A percentile compares a stretch with the other conserved stretches of the same genome.
phyloP scores from a whole-genome alignment of 2,888 invertebrate genomes.

The Agrochola circellaris region DNA sequence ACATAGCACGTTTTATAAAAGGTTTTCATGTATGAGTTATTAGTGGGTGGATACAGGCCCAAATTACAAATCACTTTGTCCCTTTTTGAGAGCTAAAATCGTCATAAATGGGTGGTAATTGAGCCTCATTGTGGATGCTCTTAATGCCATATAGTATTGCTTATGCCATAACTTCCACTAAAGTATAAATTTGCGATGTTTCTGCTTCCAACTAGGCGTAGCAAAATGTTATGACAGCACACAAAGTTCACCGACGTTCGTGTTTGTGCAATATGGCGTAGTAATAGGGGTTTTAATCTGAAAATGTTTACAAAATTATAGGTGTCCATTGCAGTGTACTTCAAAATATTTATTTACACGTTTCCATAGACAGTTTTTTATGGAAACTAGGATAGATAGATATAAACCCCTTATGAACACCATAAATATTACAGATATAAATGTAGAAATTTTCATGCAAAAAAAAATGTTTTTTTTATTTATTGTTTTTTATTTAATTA shows the following conservation, averaged over 20 bases:
- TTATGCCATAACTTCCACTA: not conserved
- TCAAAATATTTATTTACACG: not conserved
- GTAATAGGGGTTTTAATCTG: slow-evolving; percentile 2
- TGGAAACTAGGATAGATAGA: too few relatives aligned
- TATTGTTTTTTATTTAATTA: too few relatives aligned
- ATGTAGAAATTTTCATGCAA: too few relatives aligned
- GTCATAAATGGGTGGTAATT: not conserved
- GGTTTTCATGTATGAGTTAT: not conserved
- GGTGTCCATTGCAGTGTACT: not conserved
- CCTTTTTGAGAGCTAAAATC: not conserved
- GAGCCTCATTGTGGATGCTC: not conserved
- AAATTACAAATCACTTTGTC: not conserved
- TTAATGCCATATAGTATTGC: too few relatives aligned
- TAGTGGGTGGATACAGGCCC: not conserved
- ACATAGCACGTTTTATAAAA: not conserved
- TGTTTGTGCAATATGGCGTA: slow-evolving; percentile 20
- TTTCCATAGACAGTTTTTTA: not conserved
- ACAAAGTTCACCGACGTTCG: not conserved
- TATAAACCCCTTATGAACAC: too few relatives aligned
- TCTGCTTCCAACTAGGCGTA: not conserved
- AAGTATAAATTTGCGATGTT: slow-evolving; percentile 4
- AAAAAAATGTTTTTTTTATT: too few relatives aligned
- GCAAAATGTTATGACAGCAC: slow-evolving; percentile 34
- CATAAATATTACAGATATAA: too few relatives aligned
- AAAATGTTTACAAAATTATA: slow-evolving; percentile 1